These are phyloP conservation scores for Plectropomus leopardus DNA, from an alignment of 2,113 vertebrate genomes.

Conservation along the genomic window DNA sequence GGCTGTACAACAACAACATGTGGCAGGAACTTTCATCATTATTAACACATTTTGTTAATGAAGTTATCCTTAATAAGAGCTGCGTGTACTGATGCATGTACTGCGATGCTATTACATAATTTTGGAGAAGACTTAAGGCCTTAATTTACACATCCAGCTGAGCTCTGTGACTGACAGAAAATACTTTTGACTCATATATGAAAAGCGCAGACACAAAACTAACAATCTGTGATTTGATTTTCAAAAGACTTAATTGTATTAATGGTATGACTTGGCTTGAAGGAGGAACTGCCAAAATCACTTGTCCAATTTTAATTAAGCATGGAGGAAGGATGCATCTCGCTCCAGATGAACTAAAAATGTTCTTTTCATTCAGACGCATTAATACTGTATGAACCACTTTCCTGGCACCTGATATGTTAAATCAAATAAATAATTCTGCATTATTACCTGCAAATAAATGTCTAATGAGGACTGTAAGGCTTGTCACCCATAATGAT, in stretches of 20 bases:
- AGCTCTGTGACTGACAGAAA: background rate
- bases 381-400: background rate
- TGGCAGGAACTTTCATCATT: conserved; percentile 4
- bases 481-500: conserved; percentile 5
- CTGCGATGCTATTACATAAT: background rate
- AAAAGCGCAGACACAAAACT: background rate
- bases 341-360: background rate
- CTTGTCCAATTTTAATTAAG: background rate
- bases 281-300: conserved; percentile 6
- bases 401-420: background rate
- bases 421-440: conserved; percentile 7
- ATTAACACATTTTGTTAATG: background rate
- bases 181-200: background rate
- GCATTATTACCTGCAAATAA: conserved; percentile 22
- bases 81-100: background rate
- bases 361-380: background rate
- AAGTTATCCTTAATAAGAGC: background rate
- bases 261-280: background rate
- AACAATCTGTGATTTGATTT: background rate
- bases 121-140: background rate
- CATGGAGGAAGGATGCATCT: background rate
- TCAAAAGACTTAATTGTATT: background rate
- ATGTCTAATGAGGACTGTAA: conserved; percentile 13
- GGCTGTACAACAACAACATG: background rate
- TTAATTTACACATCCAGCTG: background rate